Percentiles rank a stretch among this genome's conserved stretches.
Evolutionary conservation across 2,888 invertebrate species (phyloP).

Genomic region (Lithosia quadra): DNA sequence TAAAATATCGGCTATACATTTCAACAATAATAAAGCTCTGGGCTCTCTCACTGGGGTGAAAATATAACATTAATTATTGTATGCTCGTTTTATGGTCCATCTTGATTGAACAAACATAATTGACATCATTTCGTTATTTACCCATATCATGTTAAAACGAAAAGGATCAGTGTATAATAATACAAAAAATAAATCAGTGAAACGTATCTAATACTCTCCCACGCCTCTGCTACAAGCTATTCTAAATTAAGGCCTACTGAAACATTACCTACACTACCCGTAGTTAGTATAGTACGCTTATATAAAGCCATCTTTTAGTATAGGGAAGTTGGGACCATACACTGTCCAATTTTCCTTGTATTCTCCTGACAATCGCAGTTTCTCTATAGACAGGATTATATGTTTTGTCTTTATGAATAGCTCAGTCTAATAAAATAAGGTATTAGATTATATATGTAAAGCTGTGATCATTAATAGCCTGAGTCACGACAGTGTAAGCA

Average conservation of each 20-base stretch:
- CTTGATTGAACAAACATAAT: background rate
- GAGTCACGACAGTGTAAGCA: constrained; percentile 16
- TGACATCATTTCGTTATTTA: too few relatives aligned
- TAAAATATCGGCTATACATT: too few relatives aligned
- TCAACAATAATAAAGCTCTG: background rate
- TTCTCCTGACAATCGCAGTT: background rate
- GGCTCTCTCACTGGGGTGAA: too few relatives aligned
- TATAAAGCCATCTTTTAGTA: background rate
- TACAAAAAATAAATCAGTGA: background rate
- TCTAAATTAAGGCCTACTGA: background rate
- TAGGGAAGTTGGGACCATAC: background rate
- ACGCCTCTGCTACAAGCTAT: background rate
- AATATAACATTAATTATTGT: too few relatives aligned
- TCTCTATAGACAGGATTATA: background rate
- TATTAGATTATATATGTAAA: background rate
- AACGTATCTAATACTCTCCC: background rate
- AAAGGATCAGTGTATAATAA: too few relatives aligned
- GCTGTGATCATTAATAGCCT: constrained; percentile 15
- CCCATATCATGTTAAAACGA: too few relatives aligned
- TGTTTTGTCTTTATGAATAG: background rate
- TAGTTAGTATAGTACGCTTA: background rate
- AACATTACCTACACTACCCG: background rate
- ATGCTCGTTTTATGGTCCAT: background rate
- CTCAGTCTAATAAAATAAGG: background rate
- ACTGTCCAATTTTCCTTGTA: background rate